Conservation (phyloP, 2,797 vertebrate genomes). For the Takifugu rubripes region DNA sequence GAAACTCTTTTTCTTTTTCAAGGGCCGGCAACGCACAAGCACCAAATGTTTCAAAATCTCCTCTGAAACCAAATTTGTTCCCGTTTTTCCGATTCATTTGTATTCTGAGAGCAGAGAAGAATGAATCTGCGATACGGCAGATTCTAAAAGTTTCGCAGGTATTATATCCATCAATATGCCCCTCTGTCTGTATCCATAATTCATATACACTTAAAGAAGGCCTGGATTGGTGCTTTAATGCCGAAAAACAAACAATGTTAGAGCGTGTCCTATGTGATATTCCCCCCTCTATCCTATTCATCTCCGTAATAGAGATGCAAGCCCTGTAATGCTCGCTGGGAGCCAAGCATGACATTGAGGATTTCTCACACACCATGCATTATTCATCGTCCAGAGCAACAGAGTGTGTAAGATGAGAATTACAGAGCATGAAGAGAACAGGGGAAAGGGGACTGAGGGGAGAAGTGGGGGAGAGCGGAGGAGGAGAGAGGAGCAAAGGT, state of each 20-base stretch:
- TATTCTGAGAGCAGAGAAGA: slow-evolving; percentile 43
- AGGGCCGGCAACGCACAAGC: slow-evolving; percentile 17
- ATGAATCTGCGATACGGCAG: slow-evolving; percentile 41
- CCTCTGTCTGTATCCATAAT: slow-evolving; percentile 38
- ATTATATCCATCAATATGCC: slow-evolving; percentile 28
- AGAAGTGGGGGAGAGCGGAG: slow-evolving; percentile 25
- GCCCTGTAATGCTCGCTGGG: slow-evolving; percentile 92
- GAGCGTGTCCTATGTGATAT: slow-evolving; percentile 88
- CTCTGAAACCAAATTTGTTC: slow-evolving; percentile 20
- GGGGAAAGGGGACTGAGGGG: slow-evolving; percentile 81
- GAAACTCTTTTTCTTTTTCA: slow-evolving; percentile 31
- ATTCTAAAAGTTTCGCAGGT: slow-evolving; percentile 35
- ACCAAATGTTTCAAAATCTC: slow-evolving; percentile 28
- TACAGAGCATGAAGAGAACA: slow-evolving; percentile 97
- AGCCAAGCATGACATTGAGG: slow-evolving; percentile 98
- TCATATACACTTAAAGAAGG: slow-evolving; percentile 59
- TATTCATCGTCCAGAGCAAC: slow-evolving; percentile 98
- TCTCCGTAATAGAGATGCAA: slow-evolving; percentile 99
- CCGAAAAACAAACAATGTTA: slow-evolving; percentile 88
- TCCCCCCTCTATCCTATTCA: slow-evolving; percentile 90
- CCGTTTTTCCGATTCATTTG: slow-evolving; percentile 33
- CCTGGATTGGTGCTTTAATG: slow-evolving; percentile 77
- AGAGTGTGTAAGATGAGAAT: slow-evolving; percentile 99
- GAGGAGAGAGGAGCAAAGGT: slow-evolving; percentile 60
- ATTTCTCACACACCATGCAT: slow-evolving; percentile 93